phyloP scores from a whole-genome alignment of 1,140 invertebrate species.

The Palaemon carinicauda region DNA sequence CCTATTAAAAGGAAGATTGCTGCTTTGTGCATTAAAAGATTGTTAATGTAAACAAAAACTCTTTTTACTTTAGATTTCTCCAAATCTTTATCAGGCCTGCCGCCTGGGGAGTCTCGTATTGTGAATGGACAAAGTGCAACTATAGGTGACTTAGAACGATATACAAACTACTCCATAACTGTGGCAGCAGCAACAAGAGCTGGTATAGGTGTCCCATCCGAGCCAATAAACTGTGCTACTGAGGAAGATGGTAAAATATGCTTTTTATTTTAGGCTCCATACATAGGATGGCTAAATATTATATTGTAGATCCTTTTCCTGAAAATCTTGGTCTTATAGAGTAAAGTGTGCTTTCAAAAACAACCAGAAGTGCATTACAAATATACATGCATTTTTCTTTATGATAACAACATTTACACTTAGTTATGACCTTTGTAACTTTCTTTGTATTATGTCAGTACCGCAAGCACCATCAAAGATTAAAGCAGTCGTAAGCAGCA shows the following conservation, averaged over 20 bases:
- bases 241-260: conserved; percentile 66
- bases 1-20: too few species aligned
- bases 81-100: not conserved
- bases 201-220: conserved; percentile 69
- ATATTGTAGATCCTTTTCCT: too few species aligned
- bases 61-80: too few species aligned
- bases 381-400: too few species aligned
- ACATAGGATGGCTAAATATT: too few species aligned
- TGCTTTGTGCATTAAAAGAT: too few species aligned
- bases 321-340: too few species aligned
- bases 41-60: too few species aligned
- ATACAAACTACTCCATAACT: conserved; percentile 68
- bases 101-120: conserved; percentile 34
- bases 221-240: conserved; percentile 66
- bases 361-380: too few species aligned
- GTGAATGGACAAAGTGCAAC: conserved; percentile 47
- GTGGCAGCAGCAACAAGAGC: conserved; percentile 69
- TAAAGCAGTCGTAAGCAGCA: conserved; percentile 65
- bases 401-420: too few species aligned
- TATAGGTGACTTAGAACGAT: conserved; percentile 67
- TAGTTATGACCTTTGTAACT: not conserved
- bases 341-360: too few species aligned
- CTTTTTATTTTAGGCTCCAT: too few species aligned
- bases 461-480: conserved; percentile 66
- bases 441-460: conserved; percentile 61